phyloP scores from a whole-genome alignment of 2,888 invertebrate genomes.

The Neoaliturus tenellus region DNA sequence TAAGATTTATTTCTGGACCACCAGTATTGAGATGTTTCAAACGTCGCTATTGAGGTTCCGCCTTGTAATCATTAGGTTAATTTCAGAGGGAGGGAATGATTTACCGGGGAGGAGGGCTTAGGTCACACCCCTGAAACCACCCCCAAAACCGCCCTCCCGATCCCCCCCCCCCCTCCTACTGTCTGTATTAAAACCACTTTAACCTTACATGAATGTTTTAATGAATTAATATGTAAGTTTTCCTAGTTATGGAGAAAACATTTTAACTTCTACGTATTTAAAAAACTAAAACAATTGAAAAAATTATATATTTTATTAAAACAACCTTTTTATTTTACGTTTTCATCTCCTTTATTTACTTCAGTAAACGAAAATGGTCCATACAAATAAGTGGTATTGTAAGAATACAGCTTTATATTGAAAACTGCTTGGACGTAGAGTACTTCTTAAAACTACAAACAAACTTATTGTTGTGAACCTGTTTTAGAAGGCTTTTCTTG shows the following conservation, averaged over 20 bases:
- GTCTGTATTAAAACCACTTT: background rate
- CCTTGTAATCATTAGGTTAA: constrained; percentile 9
- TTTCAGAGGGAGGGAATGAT: background rate
- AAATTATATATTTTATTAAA: too few relatives aligned
- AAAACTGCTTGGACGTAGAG: too few relatives aligned
- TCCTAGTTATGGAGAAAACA: too few relatives aligned
- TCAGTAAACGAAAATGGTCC: too few relatives aligned
- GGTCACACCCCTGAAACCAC: constrained; percentile 14
- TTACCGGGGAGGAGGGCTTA: background rate
- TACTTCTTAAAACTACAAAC: too few relatives aligned
- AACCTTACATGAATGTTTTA: background rate
- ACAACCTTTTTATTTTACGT: too few relatives aligned
- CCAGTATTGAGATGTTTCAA: background rate
- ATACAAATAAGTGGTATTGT: too few relatives aligned
- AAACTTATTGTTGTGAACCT: too few relatives aligned
- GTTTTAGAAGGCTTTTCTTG: too few relatives aligned
- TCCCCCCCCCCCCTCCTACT: background rate
- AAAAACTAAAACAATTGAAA: background rate
- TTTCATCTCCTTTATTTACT: too few relatives aligned
- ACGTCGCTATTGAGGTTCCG: background rate
- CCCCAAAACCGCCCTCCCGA: background rate
- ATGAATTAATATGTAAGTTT: background rate
- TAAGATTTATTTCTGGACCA: background rate
- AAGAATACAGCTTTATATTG: too few relatives aligned
- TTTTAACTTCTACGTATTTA: background rate